A percentile compares a stretch with the other conserved stretches of the same genome.
These are phyloP conservation scores for Uropsilus gracilis DNA, from an alignment of 2,113 vertebrate species.

Conservation along the genomic window DNA sequence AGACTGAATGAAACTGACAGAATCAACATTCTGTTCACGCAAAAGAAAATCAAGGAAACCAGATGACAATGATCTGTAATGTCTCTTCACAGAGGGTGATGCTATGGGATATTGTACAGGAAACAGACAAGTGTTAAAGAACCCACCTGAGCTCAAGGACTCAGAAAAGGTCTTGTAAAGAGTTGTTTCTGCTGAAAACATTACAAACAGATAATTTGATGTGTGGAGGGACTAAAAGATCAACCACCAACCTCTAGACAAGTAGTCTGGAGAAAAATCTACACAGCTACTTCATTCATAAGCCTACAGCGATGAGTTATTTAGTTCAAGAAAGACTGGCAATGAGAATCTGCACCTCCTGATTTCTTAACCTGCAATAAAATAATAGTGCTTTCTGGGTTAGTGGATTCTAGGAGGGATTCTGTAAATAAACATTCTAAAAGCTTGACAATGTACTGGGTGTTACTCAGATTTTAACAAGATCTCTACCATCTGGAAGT, in stretches of 20 bases:
- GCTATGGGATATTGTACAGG: background rate
- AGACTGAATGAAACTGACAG: background rate
- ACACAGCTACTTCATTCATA: background rate
- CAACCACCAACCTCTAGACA: background rate
- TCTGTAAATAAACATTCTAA: background rate
- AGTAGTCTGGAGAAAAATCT: background rate
- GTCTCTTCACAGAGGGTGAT: background rate
- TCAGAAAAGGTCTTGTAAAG: background rate
- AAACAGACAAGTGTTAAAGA: background rate
- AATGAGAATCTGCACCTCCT: background rate
- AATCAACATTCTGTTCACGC: background rate
- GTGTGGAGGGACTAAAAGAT: background rate
- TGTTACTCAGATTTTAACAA: conserved; percentile 30
- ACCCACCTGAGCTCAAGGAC: accelerated
- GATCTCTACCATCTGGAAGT: background rate
- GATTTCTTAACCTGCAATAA: background rate
- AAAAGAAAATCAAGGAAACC: background rate
- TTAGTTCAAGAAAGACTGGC: background rate
- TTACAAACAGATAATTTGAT: background rate
- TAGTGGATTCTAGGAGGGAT: background rate
- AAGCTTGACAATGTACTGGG: background rate
- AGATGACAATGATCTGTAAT: accelerated
- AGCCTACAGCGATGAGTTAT: background rate
- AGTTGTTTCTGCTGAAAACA: background rate
- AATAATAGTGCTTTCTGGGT: background rate